These are phyloP conservation scores for Seira sanloemensis DNA, from an alignment of 2,888 invertebrate genomes.

Conservation along the genomic window DNA sequence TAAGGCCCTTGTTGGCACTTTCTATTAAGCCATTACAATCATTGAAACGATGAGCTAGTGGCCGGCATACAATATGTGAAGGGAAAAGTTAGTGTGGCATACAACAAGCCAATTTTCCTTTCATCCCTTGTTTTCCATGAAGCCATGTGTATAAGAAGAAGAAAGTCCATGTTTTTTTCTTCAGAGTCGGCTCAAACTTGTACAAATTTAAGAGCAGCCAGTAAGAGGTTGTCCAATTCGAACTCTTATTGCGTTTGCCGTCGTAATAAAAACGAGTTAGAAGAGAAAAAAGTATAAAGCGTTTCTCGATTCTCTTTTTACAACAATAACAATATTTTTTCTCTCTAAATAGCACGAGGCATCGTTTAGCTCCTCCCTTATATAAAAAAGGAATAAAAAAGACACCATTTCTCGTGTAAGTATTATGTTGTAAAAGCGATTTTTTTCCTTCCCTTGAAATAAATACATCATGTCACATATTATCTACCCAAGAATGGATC, in stretches of 20 bases:
- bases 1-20: neutral
- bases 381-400: neutral
- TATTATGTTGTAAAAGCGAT: neutral
- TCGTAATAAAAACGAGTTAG: neutral
- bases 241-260: neutral
- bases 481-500: neutral
- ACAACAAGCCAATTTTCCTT: neutral
- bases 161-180: no score
- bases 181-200: neutral
- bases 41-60: conserved; percentile 8
- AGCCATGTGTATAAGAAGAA: neutral
- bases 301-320: neutral
- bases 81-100: neutral
- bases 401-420: neutral
- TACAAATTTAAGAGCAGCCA: neutral
- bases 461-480: conserved; percentile 39
- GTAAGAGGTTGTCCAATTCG: neutral
- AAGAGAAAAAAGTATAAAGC: neutral
- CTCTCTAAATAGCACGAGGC: neutral
- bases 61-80: neutral
- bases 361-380: neutral
- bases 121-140: neutral
- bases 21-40: conserved; percentile 12
- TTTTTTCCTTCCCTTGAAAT: conserved; percentile 18
- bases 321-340: neutral